Percentiles rank a stretch among this genome's conserved stretches.
Evolutionary conservation across 2,113 vertebrate species (phyloP).

Genomic region (Erinaceus europaeus): DNA sequence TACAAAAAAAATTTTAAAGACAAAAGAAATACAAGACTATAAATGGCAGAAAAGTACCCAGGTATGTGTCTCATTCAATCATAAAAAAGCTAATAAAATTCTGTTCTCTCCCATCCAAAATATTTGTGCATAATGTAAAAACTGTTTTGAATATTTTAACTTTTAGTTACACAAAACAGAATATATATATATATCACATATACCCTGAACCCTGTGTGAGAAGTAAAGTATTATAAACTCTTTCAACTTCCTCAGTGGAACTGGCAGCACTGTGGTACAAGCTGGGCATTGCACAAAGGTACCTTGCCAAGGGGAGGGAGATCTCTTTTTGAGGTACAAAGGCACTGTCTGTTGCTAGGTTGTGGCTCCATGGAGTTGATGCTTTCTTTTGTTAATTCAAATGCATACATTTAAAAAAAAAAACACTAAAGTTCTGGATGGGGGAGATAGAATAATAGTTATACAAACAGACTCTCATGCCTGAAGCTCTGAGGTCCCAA

Average conservation of each 20-base stretch:
- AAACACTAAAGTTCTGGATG: constrained; percentile 32
- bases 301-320: neutral
- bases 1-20: too few relatives aligned
- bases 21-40: too few relatives aligned
- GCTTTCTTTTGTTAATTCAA: neutral
- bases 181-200: neutral
- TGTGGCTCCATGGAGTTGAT: neutral
- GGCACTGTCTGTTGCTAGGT: neutral
- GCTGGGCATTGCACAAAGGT: neutral
- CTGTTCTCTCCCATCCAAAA: neutral
- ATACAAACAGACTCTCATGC: too few relatives aligned
- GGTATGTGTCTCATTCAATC: too few relatives aligned
- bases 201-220: neutral
- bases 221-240: neutral
- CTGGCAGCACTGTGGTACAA: neutral
- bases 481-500: too few relatives aligned
- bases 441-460: too few relatives aligned
- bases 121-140: neutral
- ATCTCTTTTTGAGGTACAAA: neutral
- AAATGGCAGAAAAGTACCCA: too few relatives aligned
- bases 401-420: neutral
- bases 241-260: neutral
- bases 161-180: neutral
- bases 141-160: too few relatives aligned
- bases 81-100: constrained; percentile 40